phyloP scores from a whole-genome alignment of 64 coral and sea anemone genomes.

The Montipora capricornis region DNA sequence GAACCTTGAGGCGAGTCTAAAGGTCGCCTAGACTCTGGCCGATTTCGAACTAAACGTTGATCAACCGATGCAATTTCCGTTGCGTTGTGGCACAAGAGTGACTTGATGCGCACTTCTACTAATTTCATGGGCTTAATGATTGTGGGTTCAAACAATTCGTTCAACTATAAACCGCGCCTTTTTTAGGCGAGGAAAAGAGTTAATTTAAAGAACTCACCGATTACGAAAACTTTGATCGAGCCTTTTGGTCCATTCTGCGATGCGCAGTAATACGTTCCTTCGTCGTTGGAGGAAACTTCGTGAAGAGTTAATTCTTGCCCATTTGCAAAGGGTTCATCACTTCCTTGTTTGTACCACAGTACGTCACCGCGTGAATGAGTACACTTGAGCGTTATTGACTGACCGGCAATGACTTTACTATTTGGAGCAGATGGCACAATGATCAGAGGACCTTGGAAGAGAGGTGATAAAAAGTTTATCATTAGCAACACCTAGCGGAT shows the following conservation, averaged over 20 bases:
- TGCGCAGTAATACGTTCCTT: slow-evolving; percentile 9
- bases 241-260: not conserved
- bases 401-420: not conserved
- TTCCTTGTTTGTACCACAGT: slow-evolving; percentile 9
- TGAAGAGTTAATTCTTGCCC: not conserved
- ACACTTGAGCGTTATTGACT: not conserved
- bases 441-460: not conserved
- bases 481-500: too few species aligned
- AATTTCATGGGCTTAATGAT: too few species aligned
- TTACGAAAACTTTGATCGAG: not conserved
- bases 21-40: too few species aligned
- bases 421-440: not conserved
- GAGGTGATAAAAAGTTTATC: not conserved
- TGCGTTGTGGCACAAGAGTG: too few species aligned
- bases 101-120: too few species aligned
- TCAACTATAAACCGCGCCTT: too few species aligned
- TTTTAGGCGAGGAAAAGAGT: too few species aligned
- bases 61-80: too few species aligned
- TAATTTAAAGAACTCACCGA: not conserved
- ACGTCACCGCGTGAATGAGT: not conserved
- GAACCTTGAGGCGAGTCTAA: too few species aligned
- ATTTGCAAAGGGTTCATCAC: not conserved
- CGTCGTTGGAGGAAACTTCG: not conserved
- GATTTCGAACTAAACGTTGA: too few species aligned
- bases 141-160: too few species aligned